Percentiles rank a stretch among this genome's conserved stretches.
phyloP scores from a whole-genome alignment of 2,888 invertebrate genomes.

The Alviniconcha strummeri region DNA sequence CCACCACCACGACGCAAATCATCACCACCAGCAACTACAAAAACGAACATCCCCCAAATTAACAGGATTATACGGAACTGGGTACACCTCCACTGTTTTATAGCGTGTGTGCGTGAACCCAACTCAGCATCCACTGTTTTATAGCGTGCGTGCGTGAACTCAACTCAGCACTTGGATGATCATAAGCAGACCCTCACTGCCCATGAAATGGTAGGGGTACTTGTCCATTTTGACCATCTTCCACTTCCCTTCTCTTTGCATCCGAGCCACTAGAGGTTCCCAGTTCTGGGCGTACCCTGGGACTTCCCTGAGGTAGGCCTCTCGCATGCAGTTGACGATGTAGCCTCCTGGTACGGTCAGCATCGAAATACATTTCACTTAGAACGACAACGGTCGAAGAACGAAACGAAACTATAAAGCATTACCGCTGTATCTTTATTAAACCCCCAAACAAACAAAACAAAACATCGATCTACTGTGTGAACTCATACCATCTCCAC shows the following conservation, averaged over 20 bases:
- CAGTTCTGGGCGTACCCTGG: constrained; percentile 9
- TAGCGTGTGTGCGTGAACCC: not conserved
- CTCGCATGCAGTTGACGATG: constrained; percentile 27
- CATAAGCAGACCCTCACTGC: not conserved
- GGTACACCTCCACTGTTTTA: too few relatives aligned
- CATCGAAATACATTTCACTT: not conserved
- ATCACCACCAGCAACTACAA: too few relatives aligned
- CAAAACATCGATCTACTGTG: too few relatives aligned
- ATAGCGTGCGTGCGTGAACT: not conserved
- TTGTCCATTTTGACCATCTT: constrained; percentile 4
- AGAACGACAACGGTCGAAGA: too few relatives aligned
- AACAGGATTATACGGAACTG: too few relatives aligned
- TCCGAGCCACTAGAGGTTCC: not conserved
- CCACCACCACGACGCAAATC: too few relatives aligned
- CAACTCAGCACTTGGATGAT: not conserved
- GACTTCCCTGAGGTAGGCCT: not conserved
- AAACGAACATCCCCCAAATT: too few relatives aligned
- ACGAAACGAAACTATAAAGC: too few relatives aligned
- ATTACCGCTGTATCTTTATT: too few relatives aligned
- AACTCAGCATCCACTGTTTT: not conserved
- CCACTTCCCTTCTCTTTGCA: constrained; percentile 8
- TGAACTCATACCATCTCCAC: too few relatives aligned
- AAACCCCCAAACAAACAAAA: too few relatives aligned
- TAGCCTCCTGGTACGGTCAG: constrained; percentile 10
- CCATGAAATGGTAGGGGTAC: constrained; percentile 9